phyloP scores from a whole-genome alignment of 1,140 invertebrate genomes.

The Pinna nobilis region DNA sequence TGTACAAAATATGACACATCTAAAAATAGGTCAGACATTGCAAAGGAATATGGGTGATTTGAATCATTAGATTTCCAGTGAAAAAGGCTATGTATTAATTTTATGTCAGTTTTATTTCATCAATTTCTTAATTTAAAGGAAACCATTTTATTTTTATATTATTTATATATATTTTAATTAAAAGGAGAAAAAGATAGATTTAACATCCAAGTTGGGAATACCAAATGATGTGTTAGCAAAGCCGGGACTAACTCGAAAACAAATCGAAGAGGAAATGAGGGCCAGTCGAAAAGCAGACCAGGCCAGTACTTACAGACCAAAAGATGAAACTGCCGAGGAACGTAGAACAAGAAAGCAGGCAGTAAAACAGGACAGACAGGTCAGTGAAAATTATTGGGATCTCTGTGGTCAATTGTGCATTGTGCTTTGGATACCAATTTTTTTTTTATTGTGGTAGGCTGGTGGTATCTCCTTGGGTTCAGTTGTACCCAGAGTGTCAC shows the following conservation, averaged over 20 bases:
- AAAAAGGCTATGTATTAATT: too few species aligned
- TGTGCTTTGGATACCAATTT: neutral
- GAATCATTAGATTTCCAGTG: too few species aligned
- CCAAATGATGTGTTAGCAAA: conserved; percentile 44
- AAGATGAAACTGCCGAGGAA: conserved; percentile 88
- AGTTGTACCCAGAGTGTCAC: too few species aligned
- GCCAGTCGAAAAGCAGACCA: conserved; percentile 45
- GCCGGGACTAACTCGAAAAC: conserved; percentile 52
- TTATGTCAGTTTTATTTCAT: too few species aligned
- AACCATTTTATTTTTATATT: too few species aligned
- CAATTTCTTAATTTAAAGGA: too few species aligned
- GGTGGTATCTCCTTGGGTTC: too few species aligned
- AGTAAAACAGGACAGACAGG: conserved; percentile 87
- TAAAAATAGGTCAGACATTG: too few species aligned
- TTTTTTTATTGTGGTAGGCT: neutral
- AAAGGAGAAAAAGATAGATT: conserved; percentile 42
- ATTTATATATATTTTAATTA: too few species aligned
- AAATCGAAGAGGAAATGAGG: conserved; percentile 53
- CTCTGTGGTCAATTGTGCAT: neutral
- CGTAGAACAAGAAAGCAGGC: conserved; percentile 86
- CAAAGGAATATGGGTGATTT: too few species aligned
- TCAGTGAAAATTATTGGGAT: conserved; percentile 61
- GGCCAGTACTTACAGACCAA: conserved; percentile 77
- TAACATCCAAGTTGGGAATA: conserved; percentile 49
- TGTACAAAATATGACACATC: too few species aligned